Evolutionary conservation across 2,113 vertebrate genomes (phyloP).

Genomic region (Gymnogyps californianus): DNA sequence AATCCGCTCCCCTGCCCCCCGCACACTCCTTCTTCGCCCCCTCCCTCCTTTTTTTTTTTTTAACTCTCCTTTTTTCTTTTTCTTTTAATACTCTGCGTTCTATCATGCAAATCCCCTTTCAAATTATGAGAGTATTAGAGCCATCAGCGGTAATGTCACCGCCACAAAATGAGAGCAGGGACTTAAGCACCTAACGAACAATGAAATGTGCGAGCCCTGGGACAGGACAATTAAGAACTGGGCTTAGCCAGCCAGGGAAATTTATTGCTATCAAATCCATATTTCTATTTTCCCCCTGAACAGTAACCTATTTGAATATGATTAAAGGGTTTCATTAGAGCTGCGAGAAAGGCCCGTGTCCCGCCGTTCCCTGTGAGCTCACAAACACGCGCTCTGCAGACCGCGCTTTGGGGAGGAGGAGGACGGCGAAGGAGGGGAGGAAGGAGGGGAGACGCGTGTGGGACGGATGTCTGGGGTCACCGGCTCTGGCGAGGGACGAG

Average conservation of each 20-base stretch:
- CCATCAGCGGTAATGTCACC: conserved; percentile 99
- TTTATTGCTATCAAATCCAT: conserved; percentile 99
- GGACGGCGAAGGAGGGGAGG: neutral
- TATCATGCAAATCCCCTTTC: conserved; percentile 99
- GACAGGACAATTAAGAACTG: conserved; percentile 99
- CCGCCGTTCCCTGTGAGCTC: conserved; percentile 79
- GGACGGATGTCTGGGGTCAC: neutral
- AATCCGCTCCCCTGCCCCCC: conserved; percentile 73
- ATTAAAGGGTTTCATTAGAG: conserved; percentile 96
- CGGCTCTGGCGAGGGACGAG: neutral
- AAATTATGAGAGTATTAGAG: conserved; percentile 99
- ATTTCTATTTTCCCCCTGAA: conserved; percentile 99
- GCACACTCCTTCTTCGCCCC: conserved; percentile 35
- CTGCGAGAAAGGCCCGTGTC: conserved; percentile 78
- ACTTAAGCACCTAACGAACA: conserved; percentile 99
- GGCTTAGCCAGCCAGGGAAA: conserved; percentile 99
- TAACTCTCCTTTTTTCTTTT: conserved; percentile 86
- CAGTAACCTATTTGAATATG: conserved; percentile 99
- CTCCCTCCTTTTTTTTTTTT: conserved; percentile 55
- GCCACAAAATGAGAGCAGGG: conserved; percentile 99
- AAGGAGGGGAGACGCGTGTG: neutral
- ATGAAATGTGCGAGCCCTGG: conserved; percentile 99
- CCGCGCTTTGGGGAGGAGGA: neutral
- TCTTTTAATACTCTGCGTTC: conserved; percentile 99
- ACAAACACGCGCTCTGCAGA: conserved; percentile 71